Base-by-base conservation (phyloP, 2,797 vertebrate genomes). In the Atherinosoma microstoma region DNA sequence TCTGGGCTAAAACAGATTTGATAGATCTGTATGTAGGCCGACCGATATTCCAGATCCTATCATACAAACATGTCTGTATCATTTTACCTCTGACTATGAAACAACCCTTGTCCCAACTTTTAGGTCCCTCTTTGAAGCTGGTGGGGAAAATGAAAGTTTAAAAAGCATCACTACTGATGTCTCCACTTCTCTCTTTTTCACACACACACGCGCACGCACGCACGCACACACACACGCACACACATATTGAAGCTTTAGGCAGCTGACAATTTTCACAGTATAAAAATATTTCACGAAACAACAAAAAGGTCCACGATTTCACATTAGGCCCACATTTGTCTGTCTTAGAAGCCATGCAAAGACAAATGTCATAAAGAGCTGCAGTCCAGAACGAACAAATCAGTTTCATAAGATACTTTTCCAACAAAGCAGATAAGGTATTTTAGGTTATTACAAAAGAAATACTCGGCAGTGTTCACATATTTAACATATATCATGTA, bases 221-320 rank as follows among this genome's bases (percentile, higher is more conserved):
- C n/a, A n/a, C 24, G 24, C 64, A 34, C 56, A 56, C 22, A 42
- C 74, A 10, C 15, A 64, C 64, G 32, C 56, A 64, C 57, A 8
- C 34, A 27, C 67, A 57, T n/a, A 57, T 0, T 11, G 58, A 70
- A 70, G 69, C 67, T 82, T 80, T 60, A 67, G 82, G 73, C 76
- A 80, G 61, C 58, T 63, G 60, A 83, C 66, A 67, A 30, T 73
- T 71, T 91, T 94, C 87, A 93, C 90, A 92, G 89, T 92, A 92
- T 87, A 84, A 92, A 89, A 91, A 87, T 90, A 84, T 69, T 80
- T 74, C 76, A 86, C 66, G 64, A 80, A 80, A 76, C 30, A 64
- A 88, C 69, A 79, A 47, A 71, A 54, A 86, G 90, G 80, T 87
- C 81, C 88, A 89, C 57, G 1, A 57, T 67, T 84, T 86, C 84